Evolutionary conservation across 2,113 vertebrate genomes (phyloP), one percentile per base, ranked within the genome.

Genomic region (Hemiprocne comata): DNA sequence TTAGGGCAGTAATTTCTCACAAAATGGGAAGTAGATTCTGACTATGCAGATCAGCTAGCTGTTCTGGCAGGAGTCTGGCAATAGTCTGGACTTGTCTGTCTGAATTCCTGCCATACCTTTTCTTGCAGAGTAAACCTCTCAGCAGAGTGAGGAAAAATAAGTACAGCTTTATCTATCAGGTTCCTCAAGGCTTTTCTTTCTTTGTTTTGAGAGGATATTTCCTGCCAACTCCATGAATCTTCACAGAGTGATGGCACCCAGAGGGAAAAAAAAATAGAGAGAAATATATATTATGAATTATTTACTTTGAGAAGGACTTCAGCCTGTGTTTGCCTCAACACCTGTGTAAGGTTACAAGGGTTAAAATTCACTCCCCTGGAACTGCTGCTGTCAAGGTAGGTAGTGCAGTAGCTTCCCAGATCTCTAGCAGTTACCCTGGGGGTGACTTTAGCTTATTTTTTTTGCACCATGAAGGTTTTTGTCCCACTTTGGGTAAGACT

Each of bases 271-370:
- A 71, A 65, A n/a, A n/a, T n/a, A n/a, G n/a, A n/a, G n/a, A n/a
- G n/a, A n/a, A n/a, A 78, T 78, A 72, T 26, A 72, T 61, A 85
- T 85, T 75, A 75, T 44, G 82, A 87, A 91, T 72, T 0, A 44
- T 93, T 94, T 95, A 78, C 44, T 82, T 57, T 53, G 31, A 75
- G 81, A 64, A 87, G 57, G 44, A 79, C 57, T 91, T 93, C 54
- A 85, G 48, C 36, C 57, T 83, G n/a, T 76, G 40, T 90, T 85
- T 89, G 16, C 33, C 24, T 89, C 36, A 85, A 70, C 10, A 77
- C 24, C 38, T 13, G 1, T 48, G 50, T 66, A 14, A 62, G 17
- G 38, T 66, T 13, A 55, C 11, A 89, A 66, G 58, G 58, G 81
- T 76, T 89, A 66, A 91, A 80, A 93, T 73, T 66, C 46, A 17